Evolutionary conservation across 2,797 vertebrate genomes (phyloP), one percentile per base, ranked within the genome.

Genomic region (Xiphorhynchus erythropygius): DNA sequence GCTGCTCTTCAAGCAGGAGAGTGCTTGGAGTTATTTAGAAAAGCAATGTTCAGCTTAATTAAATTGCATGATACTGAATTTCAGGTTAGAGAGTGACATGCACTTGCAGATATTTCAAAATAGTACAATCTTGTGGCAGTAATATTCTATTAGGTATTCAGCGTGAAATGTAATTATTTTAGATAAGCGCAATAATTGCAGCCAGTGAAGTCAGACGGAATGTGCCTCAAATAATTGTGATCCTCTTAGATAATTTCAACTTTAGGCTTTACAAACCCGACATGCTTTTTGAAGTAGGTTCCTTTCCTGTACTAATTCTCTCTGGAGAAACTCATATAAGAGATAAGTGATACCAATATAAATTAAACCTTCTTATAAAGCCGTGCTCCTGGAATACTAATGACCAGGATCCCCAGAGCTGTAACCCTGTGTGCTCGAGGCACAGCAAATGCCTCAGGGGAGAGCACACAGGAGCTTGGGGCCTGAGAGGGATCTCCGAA

Each of bases 141-240:
- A 94, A 96, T 94, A 95, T 92, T 96, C 90, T 97, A 94, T 96
- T 95, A 95, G 91, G 85, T 28, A 93, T 95, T 96, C 94, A 95
- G 91, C 56, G 23, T 71, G 91, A 97, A 96, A 97, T 74, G 94
- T 70, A 94, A 93, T 96, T 94, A 83, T 89, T 93, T 95, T 28
- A 90, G 89, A 81, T 89, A 96, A 97, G 80, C 91, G 56, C 87
- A 94, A 68, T 91, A 91, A 83, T 87, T 93, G 87, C 81, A 76
- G 74, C 50, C 1, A 17, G 90, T 87, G 42, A 50, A 88, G 80
- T 82, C 84, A 94, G 87, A 82, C 39, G 64, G 96, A 87, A 85
- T 78, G 87, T 93, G 95, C 95, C 87, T 81, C 93, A 71, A 95
- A 81, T 86, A 95, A 97, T 7, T 96, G 87, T 67, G 94, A 96